A percentile compares a stretch with the other conserved stretches of the same genome.
Conservation (phyloP, 2,888 invertebrate species). For the Plebejus argus region DNA sequence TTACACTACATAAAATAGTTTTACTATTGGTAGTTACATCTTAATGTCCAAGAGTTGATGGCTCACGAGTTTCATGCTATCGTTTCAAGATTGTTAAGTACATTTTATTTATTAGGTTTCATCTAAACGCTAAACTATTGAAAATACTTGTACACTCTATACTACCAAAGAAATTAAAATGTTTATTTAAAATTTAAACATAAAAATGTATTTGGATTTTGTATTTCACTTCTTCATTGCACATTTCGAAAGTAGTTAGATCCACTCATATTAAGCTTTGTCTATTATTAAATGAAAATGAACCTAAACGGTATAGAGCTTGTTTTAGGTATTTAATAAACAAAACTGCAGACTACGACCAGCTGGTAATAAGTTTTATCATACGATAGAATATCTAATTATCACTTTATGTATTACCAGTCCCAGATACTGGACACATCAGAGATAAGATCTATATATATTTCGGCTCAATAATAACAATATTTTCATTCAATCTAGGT, state of each 20-base stretch:
- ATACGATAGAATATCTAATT: slow-evolving; percentile 30
- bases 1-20: slow-evolving; percentile 3
- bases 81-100: neutral
- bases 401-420: slow-evolving; percentile 24
- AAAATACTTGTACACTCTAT: too few relatives aligned
- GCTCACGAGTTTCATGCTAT: neutral
- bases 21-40: slow-evolving; percentile 13
- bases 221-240: too few relatives aligned
- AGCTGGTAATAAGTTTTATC: slow-evolving; percentile 14
- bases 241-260: too few relatives aligned
- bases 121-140: too few relatives aligned
- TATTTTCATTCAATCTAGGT: slow-evolving; percentile 18
- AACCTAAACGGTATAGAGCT: neutral
- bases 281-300: too few relatives aligned
- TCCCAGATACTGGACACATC: slow-evolving; percentile 11
- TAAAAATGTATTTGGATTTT: too few relatives aligned
- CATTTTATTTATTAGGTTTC: neutral
- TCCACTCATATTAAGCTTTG: too few relatives aligned
- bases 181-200: too few relatives aligned
- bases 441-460: slow-evolving; percentile 15
- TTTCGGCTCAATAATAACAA: slow-evolving; percentile 24
- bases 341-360: neutral
- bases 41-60: slow-evolving; percentile 10
- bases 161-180: too few relatives aligned
- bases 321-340: neutral